Percentiles rank a stretch among this genome's conserved stretches.
These are phyloP conservation scores for Gavialis gangeticus DNA, from an alignment of 2,113 vertebrate genomes.

Conservation along the genomic window DNA sequence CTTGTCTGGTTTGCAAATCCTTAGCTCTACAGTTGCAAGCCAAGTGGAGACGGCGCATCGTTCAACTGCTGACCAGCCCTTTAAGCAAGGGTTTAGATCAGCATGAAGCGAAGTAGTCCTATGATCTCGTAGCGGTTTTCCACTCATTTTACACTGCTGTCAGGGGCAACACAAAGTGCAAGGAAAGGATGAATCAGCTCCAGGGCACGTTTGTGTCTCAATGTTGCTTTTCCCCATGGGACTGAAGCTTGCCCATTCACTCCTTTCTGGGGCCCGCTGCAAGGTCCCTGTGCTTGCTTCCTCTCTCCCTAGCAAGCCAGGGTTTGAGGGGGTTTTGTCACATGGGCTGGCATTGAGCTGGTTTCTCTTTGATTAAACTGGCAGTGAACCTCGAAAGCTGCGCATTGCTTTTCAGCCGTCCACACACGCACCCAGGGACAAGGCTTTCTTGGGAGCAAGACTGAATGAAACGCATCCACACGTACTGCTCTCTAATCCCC, in stretches of 20 bases:
- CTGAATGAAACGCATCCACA: neutral
- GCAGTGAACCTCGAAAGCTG: neutral
- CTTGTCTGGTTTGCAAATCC: neutral
- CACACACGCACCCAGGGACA: neutral
- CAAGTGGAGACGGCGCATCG: neutral
- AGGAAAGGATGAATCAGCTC: neutral
- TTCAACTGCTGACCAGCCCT: rapidly evolving
- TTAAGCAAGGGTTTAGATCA: neutral
- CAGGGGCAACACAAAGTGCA: neutral
- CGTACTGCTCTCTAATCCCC: neutral
- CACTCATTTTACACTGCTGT: neutral
- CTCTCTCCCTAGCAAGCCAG: rapidly evolving
- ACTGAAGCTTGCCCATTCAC: neutral
- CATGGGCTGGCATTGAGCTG: rapidly evolving
- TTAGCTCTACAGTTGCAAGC: neutral
- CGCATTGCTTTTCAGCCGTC: neutral
- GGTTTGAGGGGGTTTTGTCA: neutral
- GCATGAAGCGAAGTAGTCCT: neutral
- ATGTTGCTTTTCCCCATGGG: neutral
- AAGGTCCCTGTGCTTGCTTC: rapidly evolving
- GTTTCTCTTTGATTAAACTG: neutral
- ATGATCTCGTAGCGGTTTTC: neutral
- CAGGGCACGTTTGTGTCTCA: neutral
- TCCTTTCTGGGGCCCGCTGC: neutral
- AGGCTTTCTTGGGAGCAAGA: rapidly evolving